phyloP scores from a whole-genome alignment of 1,140 invertebrate genomes.

The Nephotettix cincticeps region DNA sequence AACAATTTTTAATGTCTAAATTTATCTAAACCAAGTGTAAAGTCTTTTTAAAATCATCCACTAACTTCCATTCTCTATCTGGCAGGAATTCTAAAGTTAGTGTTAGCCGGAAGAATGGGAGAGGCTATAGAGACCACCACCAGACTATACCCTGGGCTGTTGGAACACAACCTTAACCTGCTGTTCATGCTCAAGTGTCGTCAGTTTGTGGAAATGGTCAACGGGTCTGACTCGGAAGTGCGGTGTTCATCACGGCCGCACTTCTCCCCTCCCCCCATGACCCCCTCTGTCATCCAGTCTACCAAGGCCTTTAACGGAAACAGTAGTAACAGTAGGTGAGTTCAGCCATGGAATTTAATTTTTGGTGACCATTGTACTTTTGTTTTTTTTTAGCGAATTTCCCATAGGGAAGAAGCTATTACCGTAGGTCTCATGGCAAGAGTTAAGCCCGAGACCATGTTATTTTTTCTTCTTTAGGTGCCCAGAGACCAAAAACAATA shows the following conservation, averaged over 20 bases:
- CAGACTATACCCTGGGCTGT: constrained; percentile 84
- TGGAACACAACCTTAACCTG: constrained; percentile 87
- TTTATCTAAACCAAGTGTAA: too few relatives aligned
- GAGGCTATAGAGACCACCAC: constrained; percentile 92
- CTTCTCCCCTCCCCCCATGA: constrained; percentile 46
- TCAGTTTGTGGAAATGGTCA: constrained; percentile 96
- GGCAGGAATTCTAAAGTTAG: constrained; percentile 89
- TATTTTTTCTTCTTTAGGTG: too few relatives aligned
- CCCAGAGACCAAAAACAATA: too few relatives aligned
- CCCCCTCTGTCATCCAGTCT: constrained; percentile 64
- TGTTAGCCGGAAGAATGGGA: constrained; percentile 87
- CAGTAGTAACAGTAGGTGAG: constrained; percentile 48
- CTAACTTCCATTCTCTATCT: too few relatives aligned
- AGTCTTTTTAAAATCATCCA: too few relatives aligned
- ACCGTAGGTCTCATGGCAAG: too few relatives aligned
- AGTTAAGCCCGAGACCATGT: too few relatives aligned
- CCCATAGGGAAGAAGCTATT: too few relatives aligned
- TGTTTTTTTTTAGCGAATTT: too few relatives aligned
- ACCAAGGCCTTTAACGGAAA: constrained; percentile 61
- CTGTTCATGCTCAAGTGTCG: constrained; percentile 94
- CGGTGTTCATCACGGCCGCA: constrained; percentile 36
- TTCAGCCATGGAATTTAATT: neutral
- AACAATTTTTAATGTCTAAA: too few relatives aligned
- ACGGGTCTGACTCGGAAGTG: constrained; percentile 75
- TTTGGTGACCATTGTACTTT: too few relatives aligned